Evolutionary conservation across 2,888 invertebrate species (phyloP), one percentile per base, ranked within the genome.

Genomic region (Gymnosoma rotundatum): DNA sequence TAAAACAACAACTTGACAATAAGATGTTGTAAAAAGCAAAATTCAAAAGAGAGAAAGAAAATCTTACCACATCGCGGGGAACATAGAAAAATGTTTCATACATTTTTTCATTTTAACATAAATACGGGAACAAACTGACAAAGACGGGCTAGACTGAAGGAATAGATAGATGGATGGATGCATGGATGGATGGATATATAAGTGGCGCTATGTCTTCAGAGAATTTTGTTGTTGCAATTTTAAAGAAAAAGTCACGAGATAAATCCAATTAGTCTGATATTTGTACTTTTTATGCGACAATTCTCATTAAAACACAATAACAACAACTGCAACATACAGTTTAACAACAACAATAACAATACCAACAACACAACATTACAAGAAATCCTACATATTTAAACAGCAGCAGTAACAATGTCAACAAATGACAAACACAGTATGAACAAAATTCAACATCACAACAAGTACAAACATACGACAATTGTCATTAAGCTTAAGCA

Each of bases 211-310:
- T 52, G 74, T 60, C 75, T 70, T 64, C 5, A 18, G 63, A 18
- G 25, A 25, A 48, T 21, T 45, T 45, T 45, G 38, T 14, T 66
- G 52, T 76, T 69, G 16, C 38, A 63, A 67, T 85, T 86, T 86
- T 78, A 84, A 86, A 86, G 84, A 83, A 85, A n/a, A 79, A 86
- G 87, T 88, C 89, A 83, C 89, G 87, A 90, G 90, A 91, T 91
- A 91, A 91, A 91, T 91, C 91, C 91, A 91, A 91, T 91, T 91
- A 91, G 91, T 90, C 90, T 88, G 91, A 91, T 90, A 91, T 91
- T 91, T 91, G 91, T 91, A 91, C 90, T 90, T 91, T 90, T 90
- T 91, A 90, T 90, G 89, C 89, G 90, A 89, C 89, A 89, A 90
- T 90, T 90, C 90, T 88, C 89, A 90, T 90, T 90, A 90, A 90